Percentiles rank a stretch among this genome's conserved stretches.
phyloP scores from a whole-genome alignment of 2,113 vertebrate species.

The Agelaius phoeniceus region DNA sequence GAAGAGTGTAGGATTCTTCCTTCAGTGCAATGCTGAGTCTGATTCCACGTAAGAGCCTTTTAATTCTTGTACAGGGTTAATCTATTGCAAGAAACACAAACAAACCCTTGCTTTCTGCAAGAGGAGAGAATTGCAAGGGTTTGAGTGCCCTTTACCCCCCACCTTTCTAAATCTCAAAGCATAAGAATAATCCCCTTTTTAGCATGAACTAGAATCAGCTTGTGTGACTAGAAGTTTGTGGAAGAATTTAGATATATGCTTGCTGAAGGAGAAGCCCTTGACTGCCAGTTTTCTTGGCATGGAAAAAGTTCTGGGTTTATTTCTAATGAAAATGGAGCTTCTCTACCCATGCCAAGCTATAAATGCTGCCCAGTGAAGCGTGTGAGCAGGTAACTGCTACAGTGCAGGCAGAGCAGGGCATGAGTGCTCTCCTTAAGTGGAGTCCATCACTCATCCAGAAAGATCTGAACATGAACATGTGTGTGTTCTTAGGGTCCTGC shows the following conservation, averaged over 20 bases:
- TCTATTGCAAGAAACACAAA: neutral
- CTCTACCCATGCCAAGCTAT: neutral
- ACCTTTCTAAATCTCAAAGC: neutral
- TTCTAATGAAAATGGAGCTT: neutral
- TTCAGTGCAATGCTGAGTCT: slow-evolving; percentile 98
- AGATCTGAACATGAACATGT: neutral
- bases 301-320: neutral
- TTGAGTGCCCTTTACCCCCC: neutral
- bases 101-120: neutral
- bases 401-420: neutral
- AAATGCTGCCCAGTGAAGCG: neutral
- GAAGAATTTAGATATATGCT: neutral
- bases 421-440: neutral
- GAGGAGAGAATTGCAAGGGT: neutral
- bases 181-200: neutral
- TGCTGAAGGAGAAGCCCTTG: neutral
- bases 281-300: neutral
- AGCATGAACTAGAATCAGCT: neutral
- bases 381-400: neutral
- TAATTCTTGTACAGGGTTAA: slow-evolving; percentile 5
- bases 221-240: neutral
- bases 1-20: slow-evolving; percentile 98
- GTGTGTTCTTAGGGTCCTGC: neutral
- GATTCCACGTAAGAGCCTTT: slow-evolving; percentile 92
- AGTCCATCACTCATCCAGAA: fast-evolving